Evolutionary conservation across 2,888 invertebrate genomes (phyloP).

Genomic region (Callosobruchus maculatus): DNA sequence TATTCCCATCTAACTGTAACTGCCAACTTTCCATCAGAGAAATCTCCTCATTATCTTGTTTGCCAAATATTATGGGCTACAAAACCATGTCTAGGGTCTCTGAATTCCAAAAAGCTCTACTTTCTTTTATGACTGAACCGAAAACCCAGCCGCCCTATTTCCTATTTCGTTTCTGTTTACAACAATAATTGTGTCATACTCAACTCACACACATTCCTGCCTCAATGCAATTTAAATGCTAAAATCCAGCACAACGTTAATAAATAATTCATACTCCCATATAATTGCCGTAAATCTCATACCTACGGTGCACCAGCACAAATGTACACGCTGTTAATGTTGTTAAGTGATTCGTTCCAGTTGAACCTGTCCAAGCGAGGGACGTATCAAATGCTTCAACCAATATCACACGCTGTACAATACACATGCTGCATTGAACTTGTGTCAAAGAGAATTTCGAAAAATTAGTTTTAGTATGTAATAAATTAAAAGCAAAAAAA

Average conservation of each 20-base stretch:
- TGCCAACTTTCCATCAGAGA: no score
- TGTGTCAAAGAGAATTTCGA: not conserved
- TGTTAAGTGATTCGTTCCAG: not conserved
- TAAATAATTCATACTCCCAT: not conserved
- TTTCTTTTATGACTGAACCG: no score
- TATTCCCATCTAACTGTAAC: no score
- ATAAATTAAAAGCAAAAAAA: no score
- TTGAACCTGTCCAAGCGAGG: not conserved
- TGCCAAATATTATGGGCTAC: no score
- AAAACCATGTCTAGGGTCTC: no score
- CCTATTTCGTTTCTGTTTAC: no score
- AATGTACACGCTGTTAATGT: not conserved
- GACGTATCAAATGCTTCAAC: not conserved
- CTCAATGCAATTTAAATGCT: not conserved
- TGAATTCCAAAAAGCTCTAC: no score
- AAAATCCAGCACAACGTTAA: not conserved
- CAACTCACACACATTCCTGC: not conserved
- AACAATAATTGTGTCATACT: not conserved
- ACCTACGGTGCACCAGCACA: not conserved
- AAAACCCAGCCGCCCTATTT: no score
- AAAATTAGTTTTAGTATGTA: no score
- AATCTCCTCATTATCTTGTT: no score
- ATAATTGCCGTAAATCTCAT: not conserved
- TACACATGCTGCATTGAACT: not conserved
- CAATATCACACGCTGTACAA: not conserved